These are phyloP conservation scores for Petrosia ficiformis DNA, from an alignment of 37 sponge, comb jelly and placozoan genomes.

Conservation along the genomic window DNA sequence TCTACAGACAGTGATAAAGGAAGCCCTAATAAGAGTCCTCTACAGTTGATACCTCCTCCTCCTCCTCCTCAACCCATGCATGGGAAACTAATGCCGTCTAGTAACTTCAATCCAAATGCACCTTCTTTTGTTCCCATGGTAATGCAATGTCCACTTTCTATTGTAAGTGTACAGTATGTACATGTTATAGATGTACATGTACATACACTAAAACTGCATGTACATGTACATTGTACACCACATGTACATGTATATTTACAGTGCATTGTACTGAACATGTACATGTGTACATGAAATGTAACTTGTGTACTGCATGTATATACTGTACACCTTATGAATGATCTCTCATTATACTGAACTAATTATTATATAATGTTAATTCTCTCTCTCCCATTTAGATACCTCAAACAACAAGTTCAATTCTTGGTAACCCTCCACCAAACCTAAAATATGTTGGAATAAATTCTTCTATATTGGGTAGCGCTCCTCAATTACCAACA, in stretches of 20 bases:
- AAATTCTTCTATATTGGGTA: slow-evolving; percentile 28
- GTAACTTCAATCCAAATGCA: slow-evolving; percentile 78
- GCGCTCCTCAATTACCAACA: slow-evolving; percentile 33
- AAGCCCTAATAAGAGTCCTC: slow-evolving; percentile 61
- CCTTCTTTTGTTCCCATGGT: slow-evolving; percentile 75
- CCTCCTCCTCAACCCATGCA: background rate
- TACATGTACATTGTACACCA: background rate
- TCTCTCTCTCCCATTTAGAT: background rate
- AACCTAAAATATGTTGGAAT: background rate
- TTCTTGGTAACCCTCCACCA: slow-evolving; percentile 48
- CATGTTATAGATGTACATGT: background rate
- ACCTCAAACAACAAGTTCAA: slow-evolving; percentile 38
- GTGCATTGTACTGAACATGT: background rate
- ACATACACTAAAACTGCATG: no score
- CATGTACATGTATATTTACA: background rate
- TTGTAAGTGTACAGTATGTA: slow-evolving; percentile 7
- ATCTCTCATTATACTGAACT: background rate
- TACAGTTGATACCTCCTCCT: slow-evolving; percentile 2
- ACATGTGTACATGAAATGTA: background rate
- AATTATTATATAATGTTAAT: background rate
- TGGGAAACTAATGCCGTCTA: background rate
- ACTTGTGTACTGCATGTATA: background rate
- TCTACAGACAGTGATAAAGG: slow-evolving; percentile 15
- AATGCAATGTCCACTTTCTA: slow-evolving; percentile 13
- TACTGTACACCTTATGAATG: background rate